Evolutionary conservation across 1,140 invertebrate genomes (phyloP).

Genomic region (Thaumatotibia leucotreta): DNA sequence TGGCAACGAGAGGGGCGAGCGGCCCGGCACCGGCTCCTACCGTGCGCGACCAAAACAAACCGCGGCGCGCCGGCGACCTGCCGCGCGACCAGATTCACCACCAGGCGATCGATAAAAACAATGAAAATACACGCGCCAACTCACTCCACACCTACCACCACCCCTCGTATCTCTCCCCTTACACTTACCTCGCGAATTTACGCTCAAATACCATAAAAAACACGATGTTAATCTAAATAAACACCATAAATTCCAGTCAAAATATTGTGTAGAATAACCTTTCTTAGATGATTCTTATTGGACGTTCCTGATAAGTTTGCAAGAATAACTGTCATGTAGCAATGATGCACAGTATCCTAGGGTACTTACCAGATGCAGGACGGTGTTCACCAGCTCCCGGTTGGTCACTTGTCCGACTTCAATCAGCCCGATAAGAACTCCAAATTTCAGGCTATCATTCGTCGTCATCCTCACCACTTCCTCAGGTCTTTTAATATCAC

Average conservation of each 20-base stretch:
- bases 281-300: conserved; percentile 57
- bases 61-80: conserved; percentile 16
- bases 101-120: conserved; percentile 69
- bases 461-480: conserved; percentile 92
- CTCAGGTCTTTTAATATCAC: conserved; percentile 92
- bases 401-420: conserved; percentile 97
- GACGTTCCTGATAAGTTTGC: conserved; percentile 28
- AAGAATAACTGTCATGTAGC: conserved; percentile 18
- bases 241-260: not conserved
- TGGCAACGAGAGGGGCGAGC: not conserved
- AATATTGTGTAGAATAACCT: conserved; percentile 37
- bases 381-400: conserved; percentile 97
- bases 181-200: not conserved
- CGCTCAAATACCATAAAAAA: not conserved
- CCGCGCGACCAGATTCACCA: conserved; percentile 48
- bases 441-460: conserved; percentile 95
- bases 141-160: conserved; percentile 15
- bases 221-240: not conserved
- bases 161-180: conserved; percentile 8
- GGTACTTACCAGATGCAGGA: conserved; percentile 95
- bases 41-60: conserved; percentile 22
- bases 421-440: conserved; percentile 95
- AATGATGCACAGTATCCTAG: not conserved
- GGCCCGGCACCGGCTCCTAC: conserved; percentile 41
- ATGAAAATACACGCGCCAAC: conserved; percentile 55